Evolutionary conservation across 2,888 invertebrate species (phyloP).

Genomic region (Andrena trimmerana): DNA sequence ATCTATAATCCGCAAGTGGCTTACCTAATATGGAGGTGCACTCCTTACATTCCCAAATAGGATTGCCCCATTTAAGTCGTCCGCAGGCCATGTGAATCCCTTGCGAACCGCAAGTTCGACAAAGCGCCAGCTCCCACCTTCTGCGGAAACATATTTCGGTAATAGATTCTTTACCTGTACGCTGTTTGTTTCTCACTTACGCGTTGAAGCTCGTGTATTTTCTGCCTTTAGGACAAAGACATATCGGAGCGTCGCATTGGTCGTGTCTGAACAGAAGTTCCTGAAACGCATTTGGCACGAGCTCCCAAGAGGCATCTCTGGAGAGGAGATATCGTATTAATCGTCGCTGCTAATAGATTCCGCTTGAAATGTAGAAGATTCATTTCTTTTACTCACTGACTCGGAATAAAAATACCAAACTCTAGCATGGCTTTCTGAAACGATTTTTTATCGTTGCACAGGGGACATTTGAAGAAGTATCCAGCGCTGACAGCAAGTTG

Average conservation of each 20-base stretch:
- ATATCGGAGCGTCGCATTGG: constrained; percentile 87
- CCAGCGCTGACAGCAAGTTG: constrained; percentile 91
- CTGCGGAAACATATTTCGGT: constrained; percentile 73
- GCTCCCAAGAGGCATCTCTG: constrained; percentile 94
- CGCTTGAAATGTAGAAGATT: neutral
- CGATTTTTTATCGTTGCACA: constrained; percentile 90
- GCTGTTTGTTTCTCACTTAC: constrained; percentile 76
- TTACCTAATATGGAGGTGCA: constrained; percentile 82
- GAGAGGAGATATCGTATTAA: neutral
- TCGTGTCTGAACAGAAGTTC: constrained; percentile 89
- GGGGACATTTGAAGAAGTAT: constrained; percentile 93
- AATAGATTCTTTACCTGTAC: neutral
- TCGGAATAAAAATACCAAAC: constrained; percentile 92
- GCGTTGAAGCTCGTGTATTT: constrained; percentile 83
- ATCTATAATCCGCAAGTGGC: neutral
- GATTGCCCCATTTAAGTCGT: constrained; percentile 82
- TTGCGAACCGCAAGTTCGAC: constrained; percentile 87
- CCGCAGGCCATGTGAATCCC: constrained; percentile 86
- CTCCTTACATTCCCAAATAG: constrained; percentile 85
- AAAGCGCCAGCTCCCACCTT: constrained; percentile 86
- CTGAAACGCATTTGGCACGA: constrained; percentile 90
- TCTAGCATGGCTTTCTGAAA: constrained; percentile 88
- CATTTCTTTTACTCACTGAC: constrained; percentile 88
- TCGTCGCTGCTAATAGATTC: neutral
- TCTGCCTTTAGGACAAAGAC: constrained; percentile 88